Evolutionary conservation across 2,797 vertebrate genomes (phyloP).

Genomic region (Hapalemur alaotrensis): DNA sequence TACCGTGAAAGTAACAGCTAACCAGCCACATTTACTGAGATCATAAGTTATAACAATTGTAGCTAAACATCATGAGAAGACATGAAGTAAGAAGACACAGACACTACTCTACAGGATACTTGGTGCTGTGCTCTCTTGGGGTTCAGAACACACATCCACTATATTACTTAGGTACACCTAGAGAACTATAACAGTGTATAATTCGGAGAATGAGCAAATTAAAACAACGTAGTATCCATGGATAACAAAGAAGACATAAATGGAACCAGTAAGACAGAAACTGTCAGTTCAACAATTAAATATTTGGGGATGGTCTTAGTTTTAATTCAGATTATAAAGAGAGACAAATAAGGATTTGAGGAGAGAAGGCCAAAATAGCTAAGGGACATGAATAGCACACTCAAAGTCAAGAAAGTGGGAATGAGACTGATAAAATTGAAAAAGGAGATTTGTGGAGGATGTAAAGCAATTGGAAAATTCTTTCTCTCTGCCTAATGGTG

Average conservation of each 20-base stretch:
- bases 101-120: not conserved
- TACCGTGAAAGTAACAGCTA: not conserved
- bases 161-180: not conserved
- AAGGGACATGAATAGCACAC: not conserved
- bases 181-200: not conserved
- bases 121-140: fast-evolving
- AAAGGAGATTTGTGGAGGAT: not conserved
- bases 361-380: not conserved
- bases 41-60: not conserved
- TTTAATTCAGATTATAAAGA: constrained; percentile 3
- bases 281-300: not conserved
- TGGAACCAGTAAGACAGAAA: not conserved
- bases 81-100: not conserved
- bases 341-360: not conserved
- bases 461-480: not conserved
- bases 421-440: not conserved
- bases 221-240: not conserved
- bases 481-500: not conserved
- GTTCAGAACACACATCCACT: not conserved
- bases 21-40: not conserved
- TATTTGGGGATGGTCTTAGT: not conserved
- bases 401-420: not conserved
- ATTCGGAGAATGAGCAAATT: not conserved
- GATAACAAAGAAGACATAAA: not conserved
- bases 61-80: not conserved